Base-by-base conservation (phyloP, 1,140 invertebrate species). In the Drosophila gunungcola region DNA sequence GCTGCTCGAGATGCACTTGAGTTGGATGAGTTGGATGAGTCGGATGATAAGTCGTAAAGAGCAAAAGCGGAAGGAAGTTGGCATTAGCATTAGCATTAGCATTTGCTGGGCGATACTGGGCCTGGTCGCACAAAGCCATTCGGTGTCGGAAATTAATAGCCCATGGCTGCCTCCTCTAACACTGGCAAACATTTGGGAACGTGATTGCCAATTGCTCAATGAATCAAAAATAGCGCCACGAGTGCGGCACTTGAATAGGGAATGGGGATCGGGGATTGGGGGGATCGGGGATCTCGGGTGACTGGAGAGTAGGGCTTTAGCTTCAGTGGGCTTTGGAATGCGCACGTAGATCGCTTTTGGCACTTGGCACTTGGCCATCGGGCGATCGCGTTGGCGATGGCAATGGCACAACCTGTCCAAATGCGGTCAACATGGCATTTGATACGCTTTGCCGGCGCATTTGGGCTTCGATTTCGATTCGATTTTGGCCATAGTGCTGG, bases 191-290 rank as follows among this genome's bases (percentile, higher is more conserved):
- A 21, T 51, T 46, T 55, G 69, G 56, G 45, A 39, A 82, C 80
- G 80, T 83, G 80, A 78, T 53, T 53, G 74, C 62, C 83, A 79
- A 88, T 88, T 69, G 83, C 77, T 83, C 73, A 70, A 80, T 85
- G 73, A 65, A 84, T 78, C 69, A 70, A 86, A 86, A 82, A 85
- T 82, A 85, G 82, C 82, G 74, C 83, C 79, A 64, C 83, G 81
- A 69, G 55, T 58, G 46, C 46, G 75, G 53, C 67, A 55, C 58
- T 65, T 77, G 65, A 78, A 76, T 72, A 51, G 49, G 46, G 16
- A 21, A 36, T 52, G 62, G 21, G 4, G 43, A 48, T 32, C 2
- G 46, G 48, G 48, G 34, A n/a, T 68, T 27, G 32, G 43, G 63
- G 68, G 58, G 48, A 21, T 21, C 41, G 60, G 51, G 65, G 45